Percentiles rank a stretch among this genome's conserved stretches.
These are phyloP conservation scores for Erythrolamprus reginae DNA, from an alignment of 2,113 vertebrate species.

Conservation along the genomic window DNA sequence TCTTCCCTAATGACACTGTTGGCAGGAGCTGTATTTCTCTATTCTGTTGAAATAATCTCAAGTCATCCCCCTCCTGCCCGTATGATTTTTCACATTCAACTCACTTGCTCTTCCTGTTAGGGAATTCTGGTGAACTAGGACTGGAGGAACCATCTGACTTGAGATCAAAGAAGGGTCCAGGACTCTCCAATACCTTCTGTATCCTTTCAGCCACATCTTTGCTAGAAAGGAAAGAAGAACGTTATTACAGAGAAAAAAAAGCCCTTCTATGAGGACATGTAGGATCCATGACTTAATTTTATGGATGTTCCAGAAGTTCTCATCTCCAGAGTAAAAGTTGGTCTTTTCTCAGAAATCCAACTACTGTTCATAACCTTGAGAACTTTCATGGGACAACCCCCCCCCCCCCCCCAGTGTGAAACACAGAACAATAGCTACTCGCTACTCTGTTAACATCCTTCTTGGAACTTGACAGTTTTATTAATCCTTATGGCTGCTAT, in stretches of 20 bases:
- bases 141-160: constrained; percentile 64
- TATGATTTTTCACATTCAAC: constrained; percentile 34
- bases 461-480: neutral
- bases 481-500: neutral
- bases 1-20: neutral
- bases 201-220: constrained; percentile 52
- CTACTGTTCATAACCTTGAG: neutral
- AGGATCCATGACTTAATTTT: neutral
- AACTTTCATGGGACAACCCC: too few relatives aligned
- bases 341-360: neutral
- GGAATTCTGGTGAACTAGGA: constrained; percentile 63
- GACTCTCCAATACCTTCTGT: constrained; percentile 57
- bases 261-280: neutral
- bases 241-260: neutral
- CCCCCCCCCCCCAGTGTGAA: neutral
- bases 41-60: neutral
- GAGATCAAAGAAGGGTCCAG: constrained; percentile 57
- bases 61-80: neutral
- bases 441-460: neutral
- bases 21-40: neutral
- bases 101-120: constrained; percentile 63
- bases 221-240: constrained; percentile 17
- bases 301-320: neutral
- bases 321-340: neutral
- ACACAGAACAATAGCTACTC: neutral